Percentiles rank a stretch among this genome's conserved stretches.
Evolutionary conservation across 2,113 vertebrate species (phyloP).

Genomic region (Abramis brama): DNA sequence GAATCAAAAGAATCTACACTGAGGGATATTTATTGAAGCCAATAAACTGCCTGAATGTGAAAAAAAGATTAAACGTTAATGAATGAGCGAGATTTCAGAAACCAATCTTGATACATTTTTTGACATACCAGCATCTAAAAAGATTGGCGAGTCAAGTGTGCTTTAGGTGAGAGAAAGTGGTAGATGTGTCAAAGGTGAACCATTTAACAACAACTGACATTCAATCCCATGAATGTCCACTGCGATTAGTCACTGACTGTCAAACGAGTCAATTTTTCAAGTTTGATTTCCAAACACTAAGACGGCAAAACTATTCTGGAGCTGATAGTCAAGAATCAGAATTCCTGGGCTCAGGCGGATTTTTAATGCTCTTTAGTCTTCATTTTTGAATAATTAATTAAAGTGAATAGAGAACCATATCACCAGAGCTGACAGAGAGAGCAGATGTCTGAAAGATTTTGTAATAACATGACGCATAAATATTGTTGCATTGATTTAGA

Average conservation of each 20-base stretch:
- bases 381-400: not conserved
- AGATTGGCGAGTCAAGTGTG: not conserved
- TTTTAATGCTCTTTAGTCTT: constrained; percentile 11
- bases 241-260: constrained; percentile 10
- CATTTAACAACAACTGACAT: not conserved
- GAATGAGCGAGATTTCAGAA: not conserved
- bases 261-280: constrained; percentile 3
- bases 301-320: not conserved
- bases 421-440: constrained; percentile 38
- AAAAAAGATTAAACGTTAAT: not conserved
- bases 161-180: constrained; percentile 15
- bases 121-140: not conserved
- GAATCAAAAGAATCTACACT: not conserved
- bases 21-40: not conserved
- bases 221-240: constrained; percentile 7
- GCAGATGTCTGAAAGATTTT: not conserved
- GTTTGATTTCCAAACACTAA: not conserved
- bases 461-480: not conserved
- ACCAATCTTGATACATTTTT: not conserved
- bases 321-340: not conserved
- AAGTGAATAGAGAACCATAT: constrained; percentile 20
- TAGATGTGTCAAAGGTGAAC: constrained; percentile 11
- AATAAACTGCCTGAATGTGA: not conserved
- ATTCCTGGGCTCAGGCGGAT: not conserved
- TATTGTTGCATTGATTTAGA: not conserved